Conservation (phyloP, 2,888 invertebrate genomes). For the Lomographa bimaculata region DNA sequence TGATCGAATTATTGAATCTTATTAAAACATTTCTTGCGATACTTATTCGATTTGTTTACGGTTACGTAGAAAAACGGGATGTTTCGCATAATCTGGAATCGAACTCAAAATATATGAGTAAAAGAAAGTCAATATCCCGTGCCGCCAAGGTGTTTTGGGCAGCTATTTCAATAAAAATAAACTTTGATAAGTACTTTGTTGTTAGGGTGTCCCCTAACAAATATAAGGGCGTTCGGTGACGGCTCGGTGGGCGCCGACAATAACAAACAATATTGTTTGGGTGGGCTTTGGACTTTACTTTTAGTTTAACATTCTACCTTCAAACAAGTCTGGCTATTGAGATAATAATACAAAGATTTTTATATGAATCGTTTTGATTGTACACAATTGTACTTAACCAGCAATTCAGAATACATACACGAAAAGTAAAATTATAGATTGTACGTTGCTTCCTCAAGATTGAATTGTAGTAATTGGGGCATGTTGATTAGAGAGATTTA, state of each 20-base stretch:
- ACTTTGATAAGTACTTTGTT: constrained; percentile 8
- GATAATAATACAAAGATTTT: too few relatives aligned
- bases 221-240: constrained; percentile 16
- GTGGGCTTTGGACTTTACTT: background rate
- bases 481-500: constrained; percentile 15
- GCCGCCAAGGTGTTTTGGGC: constrained; percentile 1
- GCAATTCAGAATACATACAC: too few relatives aligned
- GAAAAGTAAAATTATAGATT: background rate
- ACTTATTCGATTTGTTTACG: constrained; percentile 32
- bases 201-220: constrained; percentile 10
- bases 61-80: constrained; percentile 12
- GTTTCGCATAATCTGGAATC: constrained; percentile 20
- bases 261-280: constrained; percentile 7
- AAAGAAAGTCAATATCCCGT: constrained; percentile 4
- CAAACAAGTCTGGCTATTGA: too few relatives aligned
- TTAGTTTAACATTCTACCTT: too few relatives aligned
- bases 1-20: constrained; percentile 53
- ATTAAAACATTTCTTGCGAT: constrained; percentile 47
- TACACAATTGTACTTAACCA: too few relatives aligned
- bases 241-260: constrained; percentile 5
- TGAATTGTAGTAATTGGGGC: constrained; percentile 13
- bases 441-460: background rate
- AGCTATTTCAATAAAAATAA: constrained; percentile 16
- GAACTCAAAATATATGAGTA: constrained; percentile 2
- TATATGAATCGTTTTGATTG: too few relatives aligned